These are phyloP conservation scores for Operophtera brumata DNA, from an alignment of 2,888 invertebrate genomes.

Conservation along the genomic window DNA sequence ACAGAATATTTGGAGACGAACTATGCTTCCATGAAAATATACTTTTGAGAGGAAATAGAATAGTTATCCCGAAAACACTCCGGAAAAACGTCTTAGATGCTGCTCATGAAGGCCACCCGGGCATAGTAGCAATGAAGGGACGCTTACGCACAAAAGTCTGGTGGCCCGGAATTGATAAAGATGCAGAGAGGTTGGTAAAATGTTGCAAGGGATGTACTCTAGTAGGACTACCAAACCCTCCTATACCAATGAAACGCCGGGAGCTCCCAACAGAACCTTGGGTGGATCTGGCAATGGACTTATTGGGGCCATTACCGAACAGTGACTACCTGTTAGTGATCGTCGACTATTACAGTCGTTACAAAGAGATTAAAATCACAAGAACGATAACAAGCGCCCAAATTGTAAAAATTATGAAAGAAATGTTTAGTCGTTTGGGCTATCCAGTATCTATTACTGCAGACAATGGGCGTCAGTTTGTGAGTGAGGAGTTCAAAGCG, in stretches of 20 bases:
- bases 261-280: constrained; percentile 24
- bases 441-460: too few species aligned
- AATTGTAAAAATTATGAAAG: too few species aligned
- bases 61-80: constrained; percentile 29
- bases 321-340: not conserved
- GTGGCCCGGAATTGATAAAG: too few species aligned
- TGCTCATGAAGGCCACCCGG: constrained; percentile 53
- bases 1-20: constrained; percentile 38
- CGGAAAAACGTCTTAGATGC: too few species aligned
- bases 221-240: too few species aligned
- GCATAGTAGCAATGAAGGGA: too few species aligned
- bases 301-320: constrained; percentile 31
- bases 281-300: constrained; percentile 30
- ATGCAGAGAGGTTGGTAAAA: too few species aligned
- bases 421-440: too few species aligned
- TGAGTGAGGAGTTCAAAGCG: too few species aligned
- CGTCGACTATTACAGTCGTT: not conserved
- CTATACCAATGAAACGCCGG: constrained; percentile 23
- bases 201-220: constrained; percentile 34
- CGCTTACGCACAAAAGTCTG: too few species aligned
- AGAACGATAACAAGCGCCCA: too few species aligned
- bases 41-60: constrained; percentile 28
- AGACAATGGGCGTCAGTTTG: too few species aligned
- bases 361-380: not conserved
- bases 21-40: constrained; percentile 39